Conservation (phyloP, 1,140 invertebrate genomes). For the Hormaphis cornu region DNA sequence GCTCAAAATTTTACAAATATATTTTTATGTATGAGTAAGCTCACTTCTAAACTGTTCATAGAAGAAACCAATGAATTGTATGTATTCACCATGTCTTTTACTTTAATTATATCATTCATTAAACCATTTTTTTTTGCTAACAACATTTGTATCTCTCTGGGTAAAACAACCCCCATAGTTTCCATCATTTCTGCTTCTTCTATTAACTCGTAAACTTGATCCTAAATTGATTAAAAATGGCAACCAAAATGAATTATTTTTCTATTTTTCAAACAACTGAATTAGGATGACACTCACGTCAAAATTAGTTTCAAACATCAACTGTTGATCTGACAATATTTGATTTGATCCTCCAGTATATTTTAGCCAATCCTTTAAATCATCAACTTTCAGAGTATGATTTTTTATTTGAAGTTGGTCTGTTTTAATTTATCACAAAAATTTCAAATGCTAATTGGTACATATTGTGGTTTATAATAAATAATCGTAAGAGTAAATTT, state of each 20-base stretch:
- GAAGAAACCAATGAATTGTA: background rate
- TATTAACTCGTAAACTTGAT: background rate
- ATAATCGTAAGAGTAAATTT: too few species aligned
- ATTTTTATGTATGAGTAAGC: background rate
- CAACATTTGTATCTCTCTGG: background rate
- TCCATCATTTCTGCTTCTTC: constrained; percentile 26
- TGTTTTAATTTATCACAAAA: background rate
- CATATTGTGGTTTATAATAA: too few species aligned
- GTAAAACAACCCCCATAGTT: background rate
- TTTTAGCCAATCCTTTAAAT: constrained; percentile 8
- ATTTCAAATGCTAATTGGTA: background rate
- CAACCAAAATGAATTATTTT: background rate
- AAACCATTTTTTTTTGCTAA: constrained; percentile 8
- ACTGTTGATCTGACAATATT: background rate
- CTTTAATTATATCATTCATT: background rate
- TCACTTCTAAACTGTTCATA: background rate
- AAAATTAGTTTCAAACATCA: constrained; percentile 13
- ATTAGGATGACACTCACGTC: background rate
- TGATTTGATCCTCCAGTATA: background rate
- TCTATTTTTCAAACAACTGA: background rate
- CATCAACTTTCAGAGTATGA: background rate
- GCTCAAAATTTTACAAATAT: too few species aligned
- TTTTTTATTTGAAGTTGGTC: background rate
- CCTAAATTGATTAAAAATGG: background rate
- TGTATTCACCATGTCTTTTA: background rate